phyloP scores from a whole-genome alignment of 2,797 vertebrate species.

The Alcedo atthis region DNA sequence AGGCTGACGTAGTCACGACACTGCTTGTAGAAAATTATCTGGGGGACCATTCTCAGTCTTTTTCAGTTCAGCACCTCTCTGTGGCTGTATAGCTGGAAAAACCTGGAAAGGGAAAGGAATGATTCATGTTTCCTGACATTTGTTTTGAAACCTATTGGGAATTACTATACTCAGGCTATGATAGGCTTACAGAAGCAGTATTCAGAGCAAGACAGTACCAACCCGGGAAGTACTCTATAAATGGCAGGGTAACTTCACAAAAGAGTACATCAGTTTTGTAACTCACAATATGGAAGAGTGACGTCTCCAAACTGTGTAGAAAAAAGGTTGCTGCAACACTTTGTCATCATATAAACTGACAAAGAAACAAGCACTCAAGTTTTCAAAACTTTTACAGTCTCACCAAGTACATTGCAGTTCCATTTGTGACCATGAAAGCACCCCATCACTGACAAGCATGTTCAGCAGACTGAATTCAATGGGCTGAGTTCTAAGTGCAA shows the following conservation, averaged over 20 bases:
- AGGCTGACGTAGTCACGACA: neutral
- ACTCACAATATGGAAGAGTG: neutral
- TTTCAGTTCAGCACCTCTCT: neutral
- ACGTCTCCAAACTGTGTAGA: neutral
- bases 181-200: neutral
- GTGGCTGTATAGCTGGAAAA: neutral
- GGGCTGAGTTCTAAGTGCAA: neutral
- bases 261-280: neutral
- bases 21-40: fast-evolving
- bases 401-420: neutral
- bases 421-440: neutral
- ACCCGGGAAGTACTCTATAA: neutral
- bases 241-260: neutral
- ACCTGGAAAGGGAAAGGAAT: neutral
- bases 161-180: neutral
- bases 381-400: neutral
- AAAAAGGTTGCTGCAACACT: neutral
- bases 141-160: neutral
- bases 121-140: neutral
- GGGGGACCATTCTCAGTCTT: neutral
- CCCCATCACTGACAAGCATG: neutral
- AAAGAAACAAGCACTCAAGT: neutral
- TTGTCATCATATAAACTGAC: neutral
- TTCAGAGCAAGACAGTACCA: neutral
- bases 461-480: neutral